Evolutionary conservation across 2,888 invertebrate species (phyloP), one percentile per base, ranked within the genome.

Genomic region (Carcina quercana): DNA sequence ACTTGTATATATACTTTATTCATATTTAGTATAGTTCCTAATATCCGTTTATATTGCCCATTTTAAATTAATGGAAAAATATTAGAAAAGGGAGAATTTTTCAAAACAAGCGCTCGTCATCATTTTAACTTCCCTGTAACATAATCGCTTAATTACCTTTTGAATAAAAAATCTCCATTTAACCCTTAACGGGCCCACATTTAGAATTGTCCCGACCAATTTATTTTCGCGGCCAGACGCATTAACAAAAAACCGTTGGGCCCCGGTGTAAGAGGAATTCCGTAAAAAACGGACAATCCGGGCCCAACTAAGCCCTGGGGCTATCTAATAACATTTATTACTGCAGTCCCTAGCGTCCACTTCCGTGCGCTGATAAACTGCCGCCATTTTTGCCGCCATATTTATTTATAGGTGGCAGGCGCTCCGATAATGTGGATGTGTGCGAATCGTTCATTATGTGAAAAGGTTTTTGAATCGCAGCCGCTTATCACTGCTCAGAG

Each of bases 241-340:
- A 82, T 82, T 83, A 80, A 82, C 82, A 76, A 82, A 78, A 78
- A 73, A n/a, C n/a, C n/a, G n/a, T n/a, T n/a, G n/a, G n/a, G n/a
- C n/a, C n/a, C 72, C 61, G 53, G 47, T 40, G 47, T 54, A 57
- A 24, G 69, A 68, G 71, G 71, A 67, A 75, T 62, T 63, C 59
- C 59, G 56, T 68, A 78, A 80, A 80, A 79, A 48, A 44, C 50
- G 47, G 42, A 62, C 59, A 73, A 70, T 65, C 67, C 59, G 55
- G 50, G 57, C 59, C 47, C 59, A 72, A 82, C 80, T 83, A 82
- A 82, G 78, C 82, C 83, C 79, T 54, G 64, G 61, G 79, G 82
- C 82, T 80, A 82, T 82, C 82, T 82, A 83, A 83, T 83, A 83
- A 82, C 83, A 82, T 84, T 84, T 84, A 83, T 83, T 80, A 79